Percentiles rank a stretch among this genome's conserved stretches.
Evolutionary conservation across 2,888 invertebrate genomes (phyloP).

Genomic region (Caradrina kadenii): DNA sequence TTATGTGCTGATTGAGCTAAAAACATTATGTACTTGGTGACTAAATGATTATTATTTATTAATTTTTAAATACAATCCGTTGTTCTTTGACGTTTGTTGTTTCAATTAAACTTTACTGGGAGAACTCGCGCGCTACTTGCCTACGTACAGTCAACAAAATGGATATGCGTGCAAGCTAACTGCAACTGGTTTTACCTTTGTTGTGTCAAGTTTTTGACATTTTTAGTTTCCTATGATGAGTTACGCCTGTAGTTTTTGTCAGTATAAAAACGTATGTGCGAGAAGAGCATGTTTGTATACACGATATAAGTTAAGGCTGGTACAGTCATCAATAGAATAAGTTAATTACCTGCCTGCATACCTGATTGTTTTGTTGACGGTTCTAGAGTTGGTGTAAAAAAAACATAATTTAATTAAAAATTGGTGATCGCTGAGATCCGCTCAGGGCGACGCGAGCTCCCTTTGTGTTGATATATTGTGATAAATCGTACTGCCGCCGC

Average conservation of each 20-base stretch:
- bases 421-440: conserved; percentile 31
- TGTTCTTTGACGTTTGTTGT: conserved; percentile 42
- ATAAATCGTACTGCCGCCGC: conserved; percentile 34
- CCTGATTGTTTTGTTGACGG: conserved; percentile 33
- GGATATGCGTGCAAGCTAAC: not conserved
- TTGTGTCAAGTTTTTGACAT: conserved; percentile 3
- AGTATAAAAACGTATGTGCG: not conserved
- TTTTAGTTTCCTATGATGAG: not conserved
- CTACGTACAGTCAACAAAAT: conserved; percentile 10
- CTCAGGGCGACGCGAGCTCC: conserved; percentile 31
- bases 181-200: not conserved
- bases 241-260: not conserved
- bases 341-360: not conserved
- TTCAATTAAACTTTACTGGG: conserved; percentile 60
- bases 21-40: not conserved
- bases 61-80: conserved; percentile 43
- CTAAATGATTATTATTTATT: not conserved
- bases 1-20: not conserved
- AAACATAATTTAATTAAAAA: conserved; percentile 60
- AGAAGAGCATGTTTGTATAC: not conserved
- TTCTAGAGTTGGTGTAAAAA: conserved; percentile 42
- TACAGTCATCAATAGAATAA: not conserved
- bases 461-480: conserved; percentile 58
- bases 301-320: not conserved
- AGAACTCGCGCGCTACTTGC: conserved; percentile 26